phyloP scores from a whole-genome alignment of 2,113 vertebrate genomes.

The Gobius niger region DNA sequence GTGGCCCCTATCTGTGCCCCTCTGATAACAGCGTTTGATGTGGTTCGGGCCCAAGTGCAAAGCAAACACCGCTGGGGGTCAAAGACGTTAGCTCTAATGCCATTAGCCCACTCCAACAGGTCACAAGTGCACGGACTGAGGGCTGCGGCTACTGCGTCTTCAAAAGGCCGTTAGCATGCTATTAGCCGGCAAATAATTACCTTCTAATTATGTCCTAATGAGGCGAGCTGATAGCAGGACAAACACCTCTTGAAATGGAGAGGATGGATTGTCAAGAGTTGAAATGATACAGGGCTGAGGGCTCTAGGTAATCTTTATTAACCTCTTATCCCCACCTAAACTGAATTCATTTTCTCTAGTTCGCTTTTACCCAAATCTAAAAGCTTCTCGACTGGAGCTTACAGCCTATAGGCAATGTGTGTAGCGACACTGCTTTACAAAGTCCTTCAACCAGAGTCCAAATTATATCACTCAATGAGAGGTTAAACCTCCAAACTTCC shows the following conservation, averaged over 20 bases:
- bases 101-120: slow-evolving; percentile 47
- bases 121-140: slow-evolving; percentile 34
- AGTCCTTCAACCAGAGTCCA: too few relatives aligned
- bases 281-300: too few relatives aligned
- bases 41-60: slow-evolving; percentile 49
- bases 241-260: background rate
- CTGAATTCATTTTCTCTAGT: too few relatives aligned
- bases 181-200: slow-evolving; percentile 37
- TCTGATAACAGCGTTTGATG: slow-evolving; percentile 59
- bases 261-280: background rate
- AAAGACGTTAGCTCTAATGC: slow-evolving; percentile 44
- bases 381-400: too few relatives aligned
- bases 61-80: slow-evolving; percentile 45
- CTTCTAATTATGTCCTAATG: slow-evolving; percentile 43
- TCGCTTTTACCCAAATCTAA: too few relatives aligned
- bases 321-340: too few relatives aligned
- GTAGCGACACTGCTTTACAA: too few relatives aligned
- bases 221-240: slow-evolving; percentile 13
- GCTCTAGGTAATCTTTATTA: too few relatives aligned
- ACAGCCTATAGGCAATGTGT: too few relatives aligned
- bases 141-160: slow-evolving; percentile 15
- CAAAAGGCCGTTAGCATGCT: slow-evolving; percentile 23
- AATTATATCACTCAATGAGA: too few relatives aligned
- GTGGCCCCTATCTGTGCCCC: slow-evolving; percentile 27
- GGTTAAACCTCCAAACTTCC: too few relatives aligned